Conservation (phyloP, 2,888 invertebrate genomes). For the Latrodectus hesperus region DNA sequence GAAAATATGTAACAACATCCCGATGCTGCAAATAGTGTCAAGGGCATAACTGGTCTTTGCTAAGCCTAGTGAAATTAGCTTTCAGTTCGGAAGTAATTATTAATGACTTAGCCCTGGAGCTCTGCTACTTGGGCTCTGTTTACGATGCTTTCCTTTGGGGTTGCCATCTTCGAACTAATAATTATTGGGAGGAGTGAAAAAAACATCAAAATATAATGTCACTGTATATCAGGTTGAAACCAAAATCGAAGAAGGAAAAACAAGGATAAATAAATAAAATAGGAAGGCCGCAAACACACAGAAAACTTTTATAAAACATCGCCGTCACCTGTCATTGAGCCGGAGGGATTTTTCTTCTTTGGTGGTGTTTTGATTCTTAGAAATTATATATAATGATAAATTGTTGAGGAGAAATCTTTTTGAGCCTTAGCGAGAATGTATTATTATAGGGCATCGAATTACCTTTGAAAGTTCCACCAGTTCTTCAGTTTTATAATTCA, state of each 20-base stretch:
- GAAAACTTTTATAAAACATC: neutral
- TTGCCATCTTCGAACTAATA: neutral
- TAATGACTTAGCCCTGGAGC: slow-evolving; percentile 55
- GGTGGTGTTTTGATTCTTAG: too few relatives aligned
- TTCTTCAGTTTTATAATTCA: too few relatives aligned
- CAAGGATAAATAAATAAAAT: neutral
- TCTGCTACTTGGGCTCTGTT: neutral
- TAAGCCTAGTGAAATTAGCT: slow-evolving; percentile 45
- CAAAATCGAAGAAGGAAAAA: neutral
- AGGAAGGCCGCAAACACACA: neutral
- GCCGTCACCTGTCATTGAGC: neutral
- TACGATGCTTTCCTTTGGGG: neutral
- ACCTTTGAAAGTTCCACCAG: too few relatives aligned
- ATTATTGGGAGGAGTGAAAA: neutral
- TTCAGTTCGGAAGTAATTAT: slow-evolving; percentile 65
- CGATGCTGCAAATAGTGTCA: slow-evolving; percentile 56
- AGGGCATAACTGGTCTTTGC: slow-evolving; percentile 34
- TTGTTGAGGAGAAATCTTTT: too few relatives aligned
- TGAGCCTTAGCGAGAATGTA: too few relatives aligned
- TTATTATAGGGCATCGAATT: too few relatives aligned
- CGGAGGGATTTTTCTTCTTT: neutral
- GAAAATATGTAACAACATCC: slow-evolving; percentile 48
- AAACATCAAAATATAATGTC: neutral
- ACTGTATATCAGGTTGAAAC: neutral
- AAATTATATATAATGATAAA: too few relatives aligned